Conservation (phyloP, 2,113 vertebrate species). For the Catagonus wagneri region DNA sequence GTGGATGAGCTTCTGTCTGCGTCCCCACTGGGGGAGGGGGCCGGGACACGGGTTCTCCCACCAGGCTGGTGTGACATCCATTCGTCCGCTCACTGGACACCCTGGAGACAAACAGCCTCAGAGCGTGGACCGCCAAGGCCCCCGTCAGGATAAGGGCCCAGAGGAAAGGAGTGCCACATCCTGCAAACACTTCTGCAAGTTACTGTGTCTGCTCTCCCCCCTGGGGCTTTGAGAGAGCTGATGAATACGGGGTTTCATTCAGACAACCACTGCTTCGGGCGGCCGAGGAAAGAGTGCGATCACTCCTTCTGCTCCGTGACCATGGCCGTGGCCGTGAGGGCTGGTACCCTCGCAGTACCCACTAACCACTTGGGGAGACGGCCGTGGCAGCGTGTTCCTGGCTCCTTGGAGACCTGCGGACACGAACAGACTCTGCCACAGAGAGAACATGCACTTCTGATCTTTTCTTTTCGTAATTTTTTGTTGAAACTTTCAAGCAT, state of each 20-base stretch:
- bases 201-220: not conserved
- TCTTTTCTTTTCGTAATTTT: not conserved
- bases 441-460: no score
- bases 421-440: fast-evolving
- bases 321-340: not conserved
- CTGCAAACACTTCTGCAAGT: not conserved
- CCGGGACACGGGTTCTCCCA: fast-evolving
- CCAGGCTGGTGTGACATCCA: not conserved
- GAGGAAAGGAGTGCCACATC: fast-evolving
- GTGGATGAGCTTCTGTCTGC: fast-evolving
- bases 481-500: not conserved
- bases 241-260: not conserved
- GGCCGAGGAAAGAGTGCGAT: fast-evolving
- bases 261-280: not conserved
- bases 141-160: not conserved
- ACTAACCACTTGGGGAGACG: no score
- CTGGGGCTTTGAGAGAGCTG: not conserved
- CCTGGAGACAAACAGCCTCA: fast-evolving
- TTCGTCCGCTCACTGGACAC: fast-evolving
- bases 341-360: not conserved
- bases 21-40: not conserved
- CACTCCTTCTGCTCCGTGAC: fast-evolving
- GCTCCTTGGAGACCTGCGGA: not conserved
- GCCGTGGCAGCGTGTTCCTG: fast-evolving
- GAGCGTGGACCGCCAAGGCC: not conserved